Evolutionary conservation across 2,113 vertebrate species (phyloP).

Genomic region (Erpornis zantholeuca): DNA sequence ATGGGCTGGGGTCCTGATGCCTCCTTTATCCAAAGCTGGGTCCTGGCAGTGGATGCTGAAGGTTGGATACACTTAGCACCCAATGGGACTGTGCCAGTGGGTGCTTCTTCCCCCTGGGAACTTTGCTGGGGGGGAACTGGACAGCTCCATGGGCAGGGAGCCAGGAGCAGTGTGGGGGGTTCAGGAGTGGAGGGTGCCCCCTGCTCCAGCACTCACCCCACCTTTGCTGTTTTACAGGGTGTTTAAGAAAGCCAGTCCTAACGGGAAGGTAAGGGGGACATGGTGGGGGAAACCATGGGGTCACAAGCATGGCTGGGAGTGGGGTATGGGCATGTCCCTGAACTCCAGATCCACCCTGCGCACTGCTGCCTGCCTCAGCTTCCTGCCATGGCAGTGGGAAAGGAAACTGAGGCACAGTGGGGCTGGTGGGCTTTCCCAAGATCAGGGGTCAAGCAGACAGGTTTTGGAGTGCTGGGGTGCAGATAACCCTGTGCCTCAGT

Average conservation of each 20-base stretch:
- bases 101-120: background rate
- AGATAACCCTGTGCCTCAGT: background rate
- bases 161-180: background rate
- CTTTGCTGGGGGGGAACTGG: background rate
- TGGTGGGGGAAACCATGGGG: rapidly evolving
- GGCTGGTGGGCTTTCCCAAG: background rate
- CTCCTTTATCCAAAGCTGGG: background rate
- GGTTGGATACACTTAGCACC: background rate
- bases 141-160: background rate
- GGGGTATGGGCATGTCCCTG: background rate
- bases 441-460: background rate
- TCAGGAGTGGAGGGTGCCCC: background rate
- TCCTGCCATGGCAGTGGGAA: background rate
- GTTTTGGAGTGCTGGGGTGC: background rate
- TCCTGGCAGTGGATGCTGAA: background rate
- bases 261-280: constrained; percentile 66
- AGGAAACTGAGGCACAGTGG: background rate
- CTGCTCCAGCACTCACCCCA: background rate
- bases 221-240: constrained; percentile 75
- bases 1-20: rapidly evolving
- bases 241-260: constrained; percentile 91
- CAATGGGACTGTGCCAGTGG: background rate
- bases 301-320: background rate
- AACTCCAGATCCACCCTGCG: background rate
- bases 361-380: background rate